phyloP scores from a whole-genome alignment of 92 coral and sea anemone species.

The Isaurus tuberculatus region DNA sequence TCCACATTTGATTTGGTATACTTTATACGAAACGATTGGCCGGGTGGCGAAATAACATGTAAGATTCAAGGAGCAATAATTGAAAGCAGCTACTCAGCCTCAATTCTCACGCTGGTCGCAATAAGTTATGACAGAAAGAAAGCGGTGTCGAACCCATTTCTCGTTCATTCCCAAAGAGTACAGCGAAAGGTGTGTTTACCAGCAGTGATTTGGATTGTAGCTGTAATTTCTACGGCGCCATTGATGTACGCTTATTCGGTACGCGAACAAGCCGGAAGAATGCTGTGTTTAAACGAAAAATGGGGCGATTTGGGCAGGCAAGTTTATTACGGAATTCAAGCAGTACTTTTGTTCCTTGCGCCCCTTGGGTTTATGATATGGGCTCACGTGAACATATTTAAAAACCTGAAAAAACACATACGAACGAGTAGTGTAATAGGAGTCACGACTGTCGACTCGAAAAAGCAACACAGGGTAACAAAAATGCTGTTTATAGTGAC shows the following conservation, averaged over 20 bases:
- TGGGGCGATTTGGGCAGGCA: slow-evolving; percentile 53
- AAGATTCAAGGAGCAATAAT: slow-evolving; percentile 40
- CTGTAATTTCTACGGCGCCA: slow-evolving; percentile 28
- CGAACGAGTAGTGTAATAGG: slow-evolving; percentile 12
- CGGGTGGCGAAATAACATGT: slow-evolving; percentile 31
- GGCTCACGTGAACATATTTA: slow-evolving; percentile 51
- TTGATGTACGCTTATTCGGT: slow-evolving; percentile 52
- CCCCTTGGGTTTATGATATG: slow-evolving; percentile 54
- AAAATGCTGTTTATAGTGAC: slow-evolving; percentile 84
- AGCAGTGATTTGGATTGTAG: slow-evolving; percentile 44
- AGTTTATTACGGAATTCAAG: slow-evolving; percentile 57
- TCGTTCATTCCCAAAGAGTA: slow-evolving; percentile 2
- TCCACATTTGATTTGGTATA: slow-evolving; percentile 40
- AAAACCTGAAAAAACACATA: slow-evolving; percentile 29
- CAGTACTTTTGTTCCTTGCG: slow-evolving; percentile 42
- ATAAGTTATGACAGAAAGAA: slow-evolving; percentile 50
- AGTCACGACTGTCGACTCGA: neutral
- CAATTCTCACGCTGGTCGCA: slow-evolving; percentile 57
- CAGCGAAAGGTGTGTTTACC: slow-evolving; percentile 19
- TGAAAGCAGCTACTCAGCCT: slow-evolving; percentile 48
- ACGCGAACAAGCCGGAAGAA: slow-evolving; percentile 22
- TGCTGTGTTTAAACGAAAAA: slow-evolving; percentile 45
- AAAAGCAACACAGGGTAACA: slow-evolving; percentile 69
- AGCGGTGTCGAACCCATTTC: slow-evolving; percentile 51
- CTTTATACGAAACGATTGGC: slow-evolving; percentile 37